These are phyloP conservation scores for Ianthella basta DNA, from an alignment of 37 sponge, comb jelly and placozoan genomes.

Conservation along the genomic window DNA sequence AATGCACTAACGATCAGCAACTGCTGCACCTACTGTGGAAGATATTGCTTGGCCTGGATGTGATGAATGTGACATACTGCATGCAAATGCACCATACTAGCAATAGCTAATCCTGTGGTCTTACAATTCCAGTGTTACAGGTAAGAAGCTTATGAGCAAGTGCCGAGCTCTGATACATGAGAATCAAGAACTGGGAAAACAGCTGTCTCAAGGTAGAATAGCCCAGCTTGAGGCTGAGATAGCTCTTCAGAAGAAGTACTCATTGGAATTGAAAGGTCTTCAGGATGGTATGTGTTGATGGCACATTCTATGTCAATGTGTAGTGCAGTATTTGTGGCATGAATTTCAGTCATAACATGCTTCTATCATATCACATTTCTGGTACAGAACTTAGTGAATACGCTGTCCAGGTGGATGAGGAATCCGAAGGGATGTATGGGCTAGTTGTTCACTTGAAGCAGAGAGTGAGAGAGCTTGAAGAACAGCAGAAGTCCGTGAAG, in stretches of 20 bases:
- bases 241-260: constrained; percentile 85
- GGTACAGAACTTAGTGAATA: constrained; percentile 79
- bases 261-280: constrained; percentile 70
- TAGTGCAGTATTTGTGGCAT: not conserved
- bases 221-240: constrained; percentile 93
- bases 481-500: constrained; percentile 27
- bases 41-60: no score
- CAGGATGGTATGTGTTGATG: constrained; percentile 51
- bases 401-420: constrained; percentile 89
- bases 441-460: constrained; percentile 43
- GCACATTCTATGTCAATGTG: not conserved
- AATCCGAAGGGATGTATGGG: constrained; percentile 74
- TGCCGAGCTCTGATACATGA: constrained; percentile 88
- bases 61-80: no score
- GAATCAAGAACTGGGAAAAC: constrained; percentile 94
- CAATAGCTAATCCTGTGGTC: no score
- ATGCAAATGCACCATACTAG: no score
- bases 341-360: not conserved
- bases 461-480: constrained; percentile 34
- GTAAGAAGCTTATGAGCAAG: constrained; percentile 93
- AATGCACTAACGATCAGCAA: no score
- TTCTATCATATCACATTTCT: not conserved
- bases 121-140: constrained; percentile 83
- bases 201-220: constrained; percentile 93
- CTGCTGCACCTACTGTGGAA: no score